Percentiles rank a stretch among this genome's conserved stretches.
Evolutionary conservation across 2,797 vertebrate genomes (phyloP).

Genomic region (Potorous gilbertii): DNA sequence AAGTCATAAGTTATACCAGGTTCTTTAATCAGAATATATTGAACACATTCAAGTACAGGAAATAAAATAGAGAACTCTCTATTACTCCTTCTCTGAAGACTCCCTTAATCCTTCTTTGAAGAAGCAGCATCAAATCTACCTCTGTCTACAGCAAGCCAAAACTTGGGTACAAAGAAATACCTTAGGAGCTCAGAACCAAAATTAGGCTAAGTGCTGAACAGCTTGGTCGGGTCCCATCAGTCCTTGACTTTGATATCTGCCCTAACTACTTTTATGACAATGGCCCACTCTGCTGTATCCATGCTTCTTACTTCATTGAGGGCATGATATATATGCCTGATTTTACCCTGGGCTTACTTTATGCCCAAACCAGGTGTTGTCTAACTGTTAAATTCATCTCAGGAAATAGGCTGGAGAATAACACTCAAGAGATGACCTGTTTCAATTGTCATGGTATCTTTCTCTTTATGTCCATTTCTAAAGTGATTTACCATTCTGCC

Average conservation of each 20-base stretch:
- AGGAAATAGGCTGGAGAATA: neutral
- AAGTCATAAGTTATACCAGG: neutral
- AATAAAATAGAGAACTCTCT: neutral
- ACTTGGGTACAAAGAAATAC: neutral
- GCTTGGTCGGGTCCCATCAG: neutral
- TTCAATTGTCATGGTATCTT: neutral
- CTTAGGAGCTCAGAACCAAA: neutral
- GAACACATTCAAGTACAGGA: neutral
- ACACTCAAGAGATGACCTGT: neutral
- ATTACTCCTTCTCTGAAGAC: neutral
- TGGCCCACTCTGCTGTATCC: neutral
- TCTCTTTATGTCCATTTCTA: neutral
- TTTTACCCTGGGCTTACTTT: neutral
- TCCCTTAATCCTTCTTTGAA: neutral
- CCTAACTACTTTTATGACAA: neutral
- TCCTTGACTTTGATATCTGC: neutral
- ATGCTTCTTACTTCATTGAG: neutral
- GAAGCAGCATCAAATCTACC: neutral
- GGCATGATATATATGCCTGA: neutral
- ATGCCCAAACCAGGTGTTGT: neutral
- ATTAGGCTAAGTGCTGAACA: neutral
- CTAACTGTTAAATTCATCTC: neutral
- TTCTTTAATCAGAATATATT: neutral
- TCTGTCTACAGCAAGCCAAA: neutral
- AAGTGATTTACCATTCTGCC: neutral